phyloP scores from a whole-genome alignment of 2,888 invertebrate species.

The Nemotelus pantherinus region DNA sequence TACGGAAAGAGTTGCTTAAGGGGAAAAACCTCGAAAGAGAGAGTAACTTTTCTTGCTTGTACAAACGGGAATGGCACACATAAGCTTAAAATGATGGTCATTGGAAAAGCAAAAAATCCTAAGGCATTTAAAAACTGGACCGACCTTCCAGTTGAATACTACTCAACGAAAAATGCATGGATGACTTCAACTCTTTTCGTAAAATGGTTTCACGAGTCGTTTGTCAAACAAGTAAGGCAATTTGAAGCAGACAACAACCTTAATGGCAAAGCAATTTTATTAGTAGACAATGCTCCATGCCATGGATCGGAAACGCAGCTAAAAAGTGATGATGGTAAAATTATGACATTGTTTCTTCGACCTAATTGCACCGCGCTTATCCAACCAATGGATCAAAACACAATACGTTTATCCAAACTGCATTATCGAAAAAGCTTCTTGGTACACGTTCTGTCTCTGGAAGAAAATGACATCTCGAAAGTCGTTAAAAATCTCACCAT shows the following conservation, averaged over 20 bases:
- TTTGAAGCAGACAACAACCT: constrained; percentile 14
- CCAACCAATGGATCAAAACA: neutral
- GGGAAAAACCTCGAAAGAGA: constrained; percentile 27
- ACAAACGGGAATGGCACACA: constrained; percentile 13
- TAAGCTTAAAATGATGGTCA: constrained; percentile 25
- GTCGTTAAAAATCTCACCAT: no score
- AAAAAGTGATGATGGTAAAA: constrained; percentile 17
- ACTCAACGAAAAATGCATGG: constrained; percentile 22
- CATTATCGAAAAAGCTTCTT: no score
- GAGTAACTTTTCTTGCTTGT: neutral
- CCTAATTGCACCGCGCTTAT: no score
- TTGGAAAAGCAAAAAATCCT: constrained; percentile 29
- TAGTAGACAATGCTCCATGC: constrained; percentile 20
- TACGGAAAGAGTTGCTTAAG: constrained; percentile 14
- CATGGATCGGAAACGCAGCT: constrained; percentile 6
- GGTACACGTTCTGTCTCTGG: no score
- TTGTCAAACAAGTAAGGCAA: constrained; percentile 24
- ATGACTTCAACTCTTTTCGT: constrained; percentile 11
- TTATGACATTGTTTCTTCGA: constrained; percentile 13
- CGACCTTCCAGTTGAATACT: constrained; percentile 23
- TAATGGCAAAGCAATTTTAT: constrained; percentile 22
- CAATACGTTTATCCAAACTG: neutral
- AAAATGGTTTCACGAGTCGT: constrained; percentile 23
- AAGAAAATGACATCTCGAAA: no score
- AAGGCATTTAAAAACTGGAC: constrained; percentile 6